phyloP scores from a whole-genome alignment of 2,888 invertebrate species.

The Microdon myrmicae region DNA sequence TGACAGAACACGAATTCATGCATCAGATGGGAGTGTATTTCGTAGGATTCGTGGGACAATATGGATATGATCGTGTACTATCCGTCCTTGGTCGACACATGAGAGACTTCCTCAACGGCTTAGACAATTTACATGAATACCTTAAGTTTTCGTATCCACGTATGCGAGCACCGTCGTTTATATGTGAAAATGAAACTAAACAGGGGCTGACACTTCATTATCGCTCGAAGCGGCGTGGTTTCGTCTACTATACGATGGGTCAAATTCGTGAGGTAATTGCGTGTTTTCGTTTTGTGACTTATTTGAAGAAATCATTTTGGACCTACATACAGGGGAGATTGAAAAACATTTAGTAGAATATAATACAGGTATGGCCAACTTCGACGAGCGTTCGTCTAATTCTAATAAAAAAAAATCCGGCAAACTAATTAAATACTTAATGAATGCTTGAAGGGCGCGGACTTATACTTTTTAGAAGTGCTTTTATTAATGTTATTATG shows the following conservation, averaged over 20 bases:
- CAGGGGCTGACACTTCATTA: slow-evolving; percentile 94
- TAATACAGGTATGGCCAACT: no score
- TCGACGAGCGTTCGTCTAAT: no score
- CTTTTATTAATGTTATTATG: no score
- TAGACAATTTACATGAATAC: slow-evolving; percentile 97
- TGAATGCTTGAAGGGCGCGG: no score
- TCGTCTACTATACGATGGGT: slow-evolving; percentile 96
- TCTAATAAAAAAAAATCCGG: no score
- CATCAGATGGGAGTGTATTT: slow-evolving; percentile 95
- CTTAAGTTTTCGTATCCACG: slow-evolving; percentile 94
- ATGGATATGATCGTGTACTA: slow-evolving; percentile 91
- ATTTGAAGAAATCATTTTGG: neutral
- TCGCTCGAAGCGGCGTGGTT: slow-evolving; percentile 90
- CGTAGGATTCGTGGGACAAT: slow-evolving; percentile 92
- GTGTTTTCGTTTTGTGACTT: slow-evolving; percentile 50
- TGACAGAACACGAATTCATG: slow-evolving; percentile 90
- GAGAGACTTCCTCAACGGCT: slow-evolving; percentile 93
- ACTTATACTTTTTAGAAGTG: no score
- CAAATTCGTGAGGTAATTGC: slow-evolving; percentile 89
- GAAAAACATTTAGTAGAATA: no score
- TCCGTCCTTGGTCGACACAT: slow-evolving; percentile 92
- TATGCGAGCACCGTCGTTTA: slow-evolving; percentile 92
- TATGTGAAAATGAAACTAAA: slow-evolving; percentile 93
- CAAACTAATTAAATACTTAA: no score
- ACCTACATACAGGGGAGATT: no score